A percentile compares a stretch with the other conserved stretches of the same genome.
Evolutionary conservation across 2,797 vertebrate genomes (phyloP).

Genomic region (Periophthalmus magnuspinnatus): DNA sequence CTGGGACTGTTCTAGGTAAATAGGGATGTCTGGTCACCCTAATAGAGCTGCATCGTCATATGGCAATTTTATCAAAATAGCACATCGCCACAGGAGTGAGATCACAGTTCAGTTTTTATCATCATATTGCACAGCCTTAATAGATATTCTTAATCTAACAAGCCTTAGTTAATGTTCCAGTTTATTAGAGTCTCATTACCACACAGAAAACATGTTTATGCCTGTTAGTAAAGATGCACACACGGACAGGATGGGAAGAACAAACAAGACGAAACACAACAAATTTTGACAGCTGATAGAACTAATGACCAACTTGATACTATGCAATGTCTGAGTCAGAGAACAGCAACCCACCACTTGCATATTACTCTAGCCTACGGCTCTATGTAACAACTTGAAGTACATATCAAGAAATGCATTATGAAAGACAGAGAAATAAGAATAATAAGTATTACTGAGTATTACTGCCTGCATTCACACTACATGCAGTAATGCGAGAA

Average conservation of each 20-base stretch:
- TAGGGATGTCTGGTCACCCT: too few relatives aligned
- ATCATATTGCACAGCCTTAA: too few relatives aligned
- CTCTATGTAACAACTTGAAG: neutral
- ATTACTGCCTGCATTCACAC: too few relatives aligned
- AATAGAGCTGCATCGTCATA: too few relatives aligned
- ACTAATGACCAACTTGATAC: constrained; percentile 11
- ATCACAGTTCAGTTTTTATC: too few relatives aligned
- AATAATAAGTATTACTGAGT: too few relatives aligned
- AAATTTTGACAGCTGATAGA: neutral
- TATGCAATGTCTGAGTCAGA: constrained; percentile 5
- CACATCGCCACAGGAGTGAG: too few relatives aligned
- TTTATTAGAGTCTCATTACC: constrained; percentile 9
- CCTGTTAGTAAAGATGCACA: neutral
- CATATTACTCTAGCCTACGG: neutral
- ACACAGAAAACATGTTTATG: neutral
- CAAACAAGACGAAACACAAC: neutral
- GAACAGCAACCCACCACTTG: neutral
- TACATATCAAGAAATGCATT: neutral
- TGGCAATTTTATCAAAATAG: too few relatives aligned
- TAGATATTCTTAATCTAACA: neutral
- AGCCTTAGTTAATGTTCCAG: neutral
- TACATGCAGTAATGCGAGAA: too few relatives aligned
- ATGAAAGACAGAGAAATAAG: neutral
- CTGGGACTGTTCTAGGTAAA: too few relatives aligned
- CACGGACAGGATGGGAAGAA: neutral